phyloP scores from a whole-genome alignment of 2,113 vertebrate species.

The Cochlearius cochlearius region DNA sequence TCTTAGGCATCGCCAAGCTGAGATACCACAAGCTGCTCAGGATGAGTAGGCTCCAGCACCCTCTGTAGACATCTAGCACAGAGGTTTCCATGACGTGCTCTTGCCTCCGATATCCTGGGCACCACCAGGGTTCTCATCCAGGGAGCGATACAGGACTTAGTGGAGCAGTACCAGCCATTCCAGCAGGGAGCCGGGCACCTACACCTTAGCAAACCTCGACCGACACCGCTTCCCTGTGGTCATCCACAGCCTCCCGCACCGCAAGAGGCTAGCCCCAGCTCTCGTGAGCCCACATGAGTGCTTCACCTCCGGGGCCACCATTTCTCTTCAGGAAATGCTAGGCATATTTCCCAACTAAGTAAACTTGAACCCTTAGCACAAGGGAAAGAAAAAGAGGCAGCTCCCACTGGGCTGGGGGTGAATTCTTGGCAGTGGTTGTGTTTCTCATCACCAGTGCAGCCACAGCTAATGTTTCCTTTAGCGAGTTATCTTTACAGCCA shows the following conservation, averaged over 20 bases:
- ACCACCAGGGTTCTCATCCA: neutral
- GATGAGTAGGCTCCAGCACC: neutral
- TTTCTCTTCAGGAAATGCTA: constrained; percentile 15
- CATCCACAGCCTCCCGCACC: neutral
- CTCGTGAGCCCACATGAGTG: rapidly evolving
- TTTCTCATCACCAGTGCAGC: constrained; percentile 39
- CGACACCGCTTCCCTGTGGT: neutral
- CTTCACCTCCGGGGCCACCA: neutral
- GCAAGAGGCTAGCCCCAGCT: neutral
- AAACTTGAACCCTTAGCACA: constrained; percentile 30
- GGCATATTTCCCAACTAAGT: constrained; percentile 8
- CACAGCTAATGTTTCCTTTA: constrained; percentile 70
- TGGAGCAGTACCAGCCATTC: neutral
- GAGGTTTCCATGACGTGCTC: neutral
- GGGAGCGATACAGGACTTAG: neutral
- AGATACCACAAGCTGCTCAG: neutral
- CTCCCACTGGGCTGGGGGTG: constrained; percentile 23
- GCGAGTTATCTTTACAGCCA: constrained; percentile 73
- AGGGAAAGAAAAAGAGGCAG: neutral
- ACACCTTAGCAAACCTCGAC: neutral
- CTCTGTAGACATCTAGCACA: neutral
- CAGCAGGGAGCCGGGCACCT: neutral
- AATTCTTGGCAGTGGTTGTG: constrained; percentile 18
- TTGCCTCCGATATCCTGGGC: neutral
- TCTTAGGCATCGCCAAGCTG: neutral